Base-by-base conservation (phyloP, 1,140 invertebrate genomes). In the Phthorimaea operculella region DNA sequence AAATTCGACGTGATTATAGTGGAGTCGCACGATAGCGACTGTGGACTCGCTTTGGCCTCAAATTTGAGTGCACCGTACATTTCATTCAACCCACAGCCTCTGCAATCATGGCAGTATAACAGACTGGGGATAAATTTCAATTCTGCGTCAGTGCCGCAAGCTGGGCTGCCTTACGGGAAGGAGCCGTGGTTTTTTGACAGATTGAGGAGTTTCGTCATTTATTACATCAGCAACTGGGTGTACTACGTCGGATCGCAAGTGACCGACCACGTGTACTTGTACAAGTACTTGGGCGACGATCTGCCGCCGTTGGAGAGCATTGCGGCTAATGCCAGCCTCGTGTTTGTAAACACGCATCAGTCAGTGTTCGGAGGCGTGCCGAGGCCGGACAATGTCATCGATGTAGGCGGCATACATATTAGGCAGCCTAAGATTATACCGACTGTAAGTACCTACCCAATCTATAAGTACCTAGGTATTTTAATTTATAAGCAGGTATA, bases 11-110 rank as follows among this genome's bases (percentile, higher is more conserved):
- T 91, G 10, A 84, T 92, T 44, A 55, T 92, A 4, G 85, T 87
- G 2, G 90, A 91, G 63, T 85, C 83, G 28, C 90, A 90, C 67
- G 88, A 89, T 60, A 89, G 87, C 52, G 89, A 91, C 60, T 92
- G 90, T 60, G 86, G 87, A 52, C 60, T 90, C 4, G 87, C 85
- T 1, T 77, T 91, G 54, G 85, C 87, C 14, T 77, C 87, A 63
- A 87, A 87, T 64, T 84, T 90, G 16, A 79, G 87, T 42, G 87
- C 82, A 1, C 88, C 89, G 0, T 86, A 88, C 42, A 83, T 92
- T 9, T 76, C 82, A 0, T 62, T 91, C 18, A 89, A 88, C 34
- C 88, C 89, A 8, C 88, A 89, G 55, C 82, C 87, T 9, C 63
- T 90, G 1, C 88, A 90, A 77, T 85, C 89, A 0, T 91, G 90